Evolutionary conservation across 2,797 vertebrate species (phyloP), one percentile per base, ranked within the genome.

Genomic region (Phrynocephalus guinanensis): DNA sequence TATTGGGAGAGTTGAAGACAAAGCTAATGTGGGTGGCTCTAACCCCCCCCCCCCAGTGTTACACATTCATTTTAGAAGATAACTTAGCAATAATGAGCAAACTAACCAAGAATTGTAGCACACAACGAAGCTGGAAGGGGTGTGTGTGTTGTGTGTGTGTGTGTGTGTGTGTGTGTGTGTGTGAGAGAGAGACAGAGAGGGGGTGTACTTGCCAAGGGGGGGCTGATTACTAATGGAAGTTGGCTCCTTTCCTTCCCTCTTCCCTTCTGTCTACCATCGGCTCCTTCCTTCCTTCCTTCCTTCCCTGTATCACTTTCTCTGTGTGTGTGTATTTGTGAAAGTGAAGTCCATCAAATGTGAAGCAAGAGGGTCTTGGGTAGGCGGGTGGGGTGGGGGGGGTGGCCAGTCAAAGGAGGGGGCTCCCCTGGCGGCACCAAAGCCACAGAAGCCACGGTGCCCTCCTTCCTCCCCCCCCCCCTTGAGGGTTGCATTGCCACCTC

Each of bases 121-220:
- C 83, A 75, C 3, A 9, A 50, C 6, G 20, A n/a, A 80, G 92
- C 93, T 92, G 91, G 90, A 77, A 78, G 76, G 26, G 87, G 91
- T 81, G n/a, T n/a, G n/a, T n/a, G n/a, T n/a, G 22, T 10, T 22
- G 30, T 38, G n/a, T 63, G 33, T 60, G 56, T 60, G 6, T 10
- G 22, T 28, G 11, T 28, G 18, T 52, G 18, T 30, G 50, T 60
- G 9, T 28, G n/a, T 6, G 44, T 30, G 76, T 33, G 1, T 33
- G 38, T 18, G 10, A 56, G 1, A 30, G 38, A 33, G n/a, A n/a
- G n/a, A n/a, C n/a, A n/a, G n/a, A n/a, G n/a, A n/a, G n/a, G n/a
- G n/a, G 33, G 33, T 33, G 33, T 33, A 63, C 16, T 15, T 52
- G 52, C 52, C 52, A 52, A 52, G 60, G 52, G 75, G 75, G 76